Conservation (phyloP, 2,113 vertebrate species). For the Leptobrachium leishanense region DNA sequence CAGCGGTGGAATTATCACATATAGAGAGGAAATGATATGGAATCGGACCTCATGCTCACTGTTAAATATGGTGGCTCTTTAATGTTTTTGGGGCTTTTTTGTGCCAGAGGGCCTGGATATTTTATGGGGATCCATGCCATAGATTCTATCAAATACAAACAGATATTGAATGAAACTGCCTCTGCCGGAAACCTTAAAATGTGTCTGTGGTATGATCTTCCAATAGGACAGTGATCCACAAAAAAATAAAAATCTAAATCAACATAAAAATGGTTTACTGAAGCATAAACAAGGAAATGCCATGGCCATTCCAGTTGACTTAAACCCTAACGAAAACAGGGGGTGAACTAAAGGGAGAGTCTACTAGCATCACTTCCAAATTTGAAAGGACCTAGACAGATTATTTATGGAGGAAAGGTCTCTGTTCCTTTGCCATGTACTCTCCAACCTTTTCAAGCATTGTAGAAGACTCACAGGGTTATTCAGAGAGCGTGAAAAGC, state of each 20-base stretch:
- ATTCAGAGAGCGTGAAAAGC: too few relatives aligned
- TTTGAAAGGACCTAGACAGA: too few relatives aligned
- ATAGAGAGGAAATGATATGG: background rate
- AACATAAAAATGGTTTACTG: background rate
- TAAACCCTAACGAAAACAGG: too few relatives aligned
- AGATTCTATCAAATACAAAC: background rate
- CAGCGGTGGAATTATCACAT: background rate
- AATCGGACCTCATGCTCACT: background rate
- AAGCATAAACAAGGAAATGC: too few relatives aligned
- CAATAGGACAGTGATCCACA: background rate
- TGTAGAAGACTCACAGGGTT: too few relatives aligned
- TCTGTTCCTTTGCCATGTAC: too few relatives aligned
- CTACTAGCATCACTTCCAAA: too few relatives aligned
- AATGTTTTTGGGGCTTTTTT: background rate
- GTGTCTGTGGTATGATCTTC: background rate
- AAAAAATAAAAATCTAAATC: background rate
- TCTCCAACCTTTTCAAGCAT: too few relatives aligned
- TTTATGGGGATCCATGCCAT: background rate
- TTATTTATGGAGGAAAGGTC: too few relatives aligned
- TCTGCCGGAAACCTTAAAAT: background rate
- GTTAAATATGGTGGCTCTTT: background rate
- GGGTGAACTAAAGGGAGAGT: too few relatives aligned
- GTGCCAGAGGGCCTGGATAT: background rate
- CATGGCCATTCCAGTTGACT: too few relatives aligned
- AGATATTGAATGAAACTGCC: too few relatives aligned